Base-by-base conservation (phyloP, 2,113 vertebrate genomes). In the Dolichallabes microphthalmus region DNA sequence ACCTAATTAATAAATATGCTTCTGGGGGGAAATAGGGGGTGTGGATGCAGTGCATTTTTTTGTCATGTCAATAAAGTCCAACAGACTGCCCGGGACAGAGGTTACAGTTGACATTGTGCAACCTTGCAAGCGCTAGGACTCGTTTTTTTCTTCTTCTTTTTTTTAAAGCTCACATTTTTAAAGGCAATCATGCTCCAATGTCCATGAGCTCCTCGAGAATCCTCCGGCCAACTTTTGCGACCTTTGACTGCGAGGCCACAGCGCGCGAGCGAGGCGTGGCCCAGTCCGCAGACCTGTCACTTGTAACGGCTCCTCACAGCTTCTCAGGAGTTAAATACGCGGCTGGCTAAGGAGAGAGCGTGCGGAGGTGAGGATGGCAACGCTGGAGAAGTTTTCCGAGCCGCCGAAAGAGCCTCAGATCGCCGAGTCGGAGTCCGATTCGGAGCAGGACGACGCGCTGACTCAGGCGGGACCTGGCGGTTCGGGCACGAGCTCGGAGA, bases 341-440 rank as follows among this genome's bases (percentile, higher is more conserved):
- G 30, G 5, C 22, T 4, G 66, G 15, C 35, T 20, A 58, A 32
- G 32, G 2, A 1, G 27, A 78, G 76, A 32, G 20, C n/a, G 9
- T 19, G 30, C n/a, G 30, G 4, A 30, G 32, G 10, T 4, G 8
- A 57, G 53, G 20, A 88, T 82, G 88, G 89, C 75, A n/a, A 93
- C 92, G 91, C 90, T 90, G 87, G 89, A 87, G 14, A 85, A 76
- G n/a, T 85, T 90, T 79, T 60, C 89, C 19, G 88, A 88, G 45
- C 69, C 71, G 2, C 20, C 89, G 20, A 88, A 84, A 20, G 82
- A 45, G 45, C 85, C 60, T 71, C 83, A 79, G 15, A 0, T 93
- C 85, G 89, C 91, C 66, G 92, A 92, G 90, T 76, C 95, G 0
- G 94, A 96, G 83, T 95, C 96, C 0, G 97, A 98, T 88, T 96